phyloP scores from a whole-genome alignment of 2,797 vertebrate species.

The Liasis olivaceus region DNA sequence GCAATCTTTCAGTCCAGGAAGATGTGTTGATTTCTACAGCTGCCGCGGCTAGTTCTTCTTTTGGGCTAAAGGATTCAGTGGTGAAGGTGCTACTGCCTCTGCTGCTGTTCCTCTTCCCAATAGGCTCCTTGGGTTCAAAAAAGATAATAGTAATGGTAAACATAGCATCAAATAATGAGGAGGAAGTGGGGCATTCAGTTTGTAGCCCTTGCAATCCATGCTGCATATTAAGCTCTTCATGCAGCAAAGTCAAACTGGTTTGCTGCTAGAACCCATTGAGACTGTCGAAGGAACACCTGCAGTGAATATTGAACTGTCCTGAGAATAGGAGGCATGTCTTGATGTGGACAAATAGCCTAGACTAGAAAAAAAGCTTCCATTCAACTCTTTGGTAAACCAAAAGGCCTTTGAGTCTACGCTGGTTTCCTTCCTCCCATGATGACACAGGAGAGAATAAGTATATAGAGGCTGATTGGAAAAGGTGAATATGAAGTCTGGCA shows the following conservation, averaged over 20 bases:
- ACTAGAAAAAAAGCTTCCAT: not conserved
- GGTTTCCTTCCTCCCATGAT: conserved; percentile 4
- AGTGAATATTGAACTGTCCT: not conserved
- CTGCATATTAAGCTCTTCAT: not conserved
- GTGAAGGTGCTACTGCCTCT: not conserved
- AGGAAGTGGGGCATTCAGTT: conserved; percentile 14
- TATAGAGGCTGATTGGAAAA: conserved; percentile 20
- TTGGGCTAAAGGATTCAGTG: not conserved
- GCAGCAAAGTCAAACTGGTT: not conserved
- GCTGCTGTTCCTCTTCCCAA: conserved; percentile 19
- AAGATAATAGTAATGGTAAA: conserved; percentile 21
- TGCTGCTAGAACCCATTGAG: conserved; percentile 8
- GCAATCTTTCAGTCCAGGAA: too few species aligned
- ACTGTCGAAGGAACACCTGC: conserved; percentile 19
- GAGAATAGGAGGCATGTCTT: not conserved
- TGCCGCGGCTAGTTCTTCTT: not conserved
- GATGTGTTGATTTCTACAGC: not conserved
- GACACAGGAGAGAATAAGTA: conserved; percentile 10
- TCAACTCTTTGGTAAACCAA: fast-evolving
- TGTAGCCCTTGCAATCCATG: not conserved
- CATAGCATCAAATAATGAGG: not conserved
- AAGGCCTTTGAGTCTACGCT: not conserved
- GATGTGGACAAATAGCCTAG: not conserved
- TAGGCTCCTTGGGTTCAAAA: not conserved
- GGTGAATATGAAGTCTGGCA: conserved; percentile 17